Conservation (phyloP, 2,888 invertebrate genomes). For the Hecatera dysodea region DNA sequence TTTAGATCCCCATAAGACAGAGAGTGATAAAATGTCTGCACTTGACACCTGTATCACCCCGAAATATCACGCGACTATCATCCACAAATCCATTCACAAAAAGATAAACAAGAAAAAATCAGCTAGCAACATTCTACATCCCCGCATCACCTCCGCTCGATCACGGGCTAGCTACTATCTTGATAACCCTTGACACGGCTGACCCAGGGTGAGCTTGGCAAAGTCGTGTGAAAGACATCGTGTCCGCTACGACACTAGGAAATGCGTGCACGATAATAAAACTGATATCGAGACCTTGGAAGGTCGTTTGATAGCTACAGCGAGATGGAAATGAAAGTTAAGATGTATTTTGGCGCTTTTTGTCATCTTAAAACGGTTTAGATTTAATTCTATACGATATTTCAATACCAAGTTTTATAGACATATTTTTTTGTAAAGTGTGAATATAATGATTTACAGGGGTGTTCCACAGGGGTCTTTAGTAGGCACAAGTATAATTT, state of each 20-base stretch:
- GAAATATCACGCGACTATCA: slow-evolving; percentile 31
- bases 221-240: slow-evolving; percentile 76
- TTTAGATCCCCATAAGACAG: neutral
- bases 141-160: slow-evolving; percentile 34
- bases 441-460: neutral
- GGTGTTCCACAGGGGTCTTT: slow-evolving; percentile 23
- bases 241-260: slow-evolving; percentile 71
- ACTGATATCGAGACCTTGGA: slow-evolving; percentile 56
- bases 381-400: neutral
- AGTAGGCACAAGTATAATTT: neutral
- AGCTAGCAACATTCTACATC: slow-evolving; percentile 46
- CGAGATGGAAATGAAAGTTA: slow-evolving; percentile 17
- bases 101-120: slow-evolving; percentile 23
- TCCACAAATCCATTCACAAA: slow-evolving; percentile 4
- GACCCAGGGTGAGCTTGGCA: slow-evolving; percentile 63
- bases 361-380: neutral
- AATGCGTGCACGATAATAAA: slow-evolving; percentile 60
- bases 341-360: neutral
- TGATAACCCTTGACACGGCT: slow-evolving; percentile 55
- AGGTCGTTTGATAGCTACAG: slow-evolving; percentile 53
- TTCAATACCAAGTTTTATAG: neutral
- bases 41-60: neutral
- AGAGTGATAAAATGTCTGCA: neutral
- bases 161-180: slow-evolving; percentile 37
- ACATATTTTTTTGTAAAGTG: neutral